phyloP scores from a whole-genome alignment of 1,140 invertebrate genomes.

The Ephestia elutella region DNA sequence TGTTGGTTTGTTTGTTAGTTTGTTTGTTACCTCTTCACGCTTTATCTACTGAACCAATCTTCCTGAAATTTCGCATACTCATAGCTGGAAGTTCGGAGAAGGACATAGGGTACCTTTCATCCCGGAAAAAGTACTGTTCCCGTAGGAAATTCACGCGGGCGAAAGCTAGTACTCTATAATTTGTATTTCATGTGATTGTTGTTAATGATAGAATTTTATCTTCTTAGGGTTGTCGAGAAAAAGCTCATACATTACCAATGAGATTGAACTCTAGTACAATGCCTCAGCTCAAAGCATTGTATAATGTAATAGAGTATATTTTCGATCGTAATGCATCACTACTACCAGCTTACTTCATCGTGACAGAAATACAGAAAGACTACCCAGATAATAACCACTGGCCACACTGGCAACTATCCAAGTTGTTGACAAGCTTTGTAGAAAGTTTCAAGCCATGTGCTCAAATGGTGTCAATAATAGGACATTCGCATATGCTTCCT shows the following conservation, averaged over 20 bases:
- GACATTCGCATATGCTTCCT: conserved; percentile 91
- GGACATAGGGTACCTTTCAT: too few relatives aligned
- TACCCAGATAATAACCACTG: conserved; percentile 87
- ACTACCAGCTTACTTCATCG: conserved; percentile 94
- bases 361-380: conserved; percentile 94
- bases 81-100: too few relatives aligned
- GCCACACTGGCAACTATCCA: conserved; percentile 94
- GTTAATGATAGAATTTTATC: background rate
- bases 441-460: conserved; percentile 93
- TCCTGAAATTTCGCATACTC: too few relatives aligned
- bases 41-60: too few relatives aligned
- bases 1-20: too few relatives aligned
- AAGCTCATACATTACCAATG: conserved; percentile 85
- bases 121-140: too few relatives aligned
- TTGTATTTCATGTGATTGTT: background rate
- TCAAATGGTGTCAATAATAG: conserved; percentile 96
- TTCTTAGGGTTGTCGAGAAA: conserved; percentile 87
- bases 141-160: too few relatives aligned
- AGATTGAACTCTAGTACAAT: conserved; percentile 85
- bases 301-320: conserved; percentile 89
- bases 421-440: conserved; percentile 90
- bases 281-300: conserved; percentile 86
- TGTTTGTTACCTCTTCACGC: too few relatives aligned
- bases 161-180: conserved; percentile 6
- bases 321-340: conserved; percentile 94